Base-by-base conservation (phyloP, 2,113 vertebrate species). In the Xyliphius kryptos region DNA sequence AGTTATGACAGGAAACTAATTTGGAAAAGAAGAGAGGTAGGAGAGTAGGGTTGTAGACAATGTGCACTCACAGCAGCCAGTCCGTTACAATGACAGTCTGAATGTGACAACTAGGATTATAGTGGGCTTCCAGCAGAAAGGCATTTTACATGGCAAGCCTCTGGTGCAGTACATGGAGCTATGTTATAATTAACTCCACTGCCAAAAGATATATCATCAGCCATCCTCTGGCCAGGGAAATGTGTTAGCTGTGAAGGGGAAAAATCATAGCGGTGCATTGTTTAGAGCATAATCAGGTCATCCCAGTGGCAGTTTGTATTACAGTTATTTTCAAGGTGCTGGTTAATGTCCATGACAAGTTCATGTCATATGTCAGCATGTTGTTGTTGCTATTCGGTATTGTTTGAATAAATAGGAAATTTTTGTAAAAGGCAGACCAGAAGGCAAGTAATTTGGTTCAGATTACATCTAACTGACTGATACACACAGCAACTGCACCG, bases 101-200 rank as follows among this genome's bases (percentile, higher is more conserved):
- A 87, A 73, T 85, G 82, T 90, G 89, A 89, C 89, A 92, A 81
- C 74, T 90, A 91, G 89, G 85, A 88, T 86, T 88, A 83, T 66
- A 82, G 79, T 87, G 75, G 79, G 62, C 22, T 78, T 65, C 83
- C 22, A 50, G 52, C 75, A 76, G 79, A 71, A 82, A 85, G 79
- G 78, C 51, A 67, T 68, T 75, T 84, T 63, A 85, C 82, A 84
- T 85, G 83, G 80, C 72, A 78, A 69, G 58, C 78, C 79, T 87
- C 77, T 75, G 75, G 87, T 84, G 77, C 80, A 85, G 85, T 80
- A 77, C 76, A 81, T 84, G 85, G 81, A 85, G 69, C 83, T 87
- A 85, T 83, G 82, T 89, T 89, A 90, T 92, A 97, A 95, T 95
- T 94, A 95, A 90, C 80, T 80, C 82, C 81, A 77, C 87, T 94